Evolutionary conservation across 2,113 vertebrate species (phyloP).

Genomic region (Microcebus lehilahytsara): DNA sequence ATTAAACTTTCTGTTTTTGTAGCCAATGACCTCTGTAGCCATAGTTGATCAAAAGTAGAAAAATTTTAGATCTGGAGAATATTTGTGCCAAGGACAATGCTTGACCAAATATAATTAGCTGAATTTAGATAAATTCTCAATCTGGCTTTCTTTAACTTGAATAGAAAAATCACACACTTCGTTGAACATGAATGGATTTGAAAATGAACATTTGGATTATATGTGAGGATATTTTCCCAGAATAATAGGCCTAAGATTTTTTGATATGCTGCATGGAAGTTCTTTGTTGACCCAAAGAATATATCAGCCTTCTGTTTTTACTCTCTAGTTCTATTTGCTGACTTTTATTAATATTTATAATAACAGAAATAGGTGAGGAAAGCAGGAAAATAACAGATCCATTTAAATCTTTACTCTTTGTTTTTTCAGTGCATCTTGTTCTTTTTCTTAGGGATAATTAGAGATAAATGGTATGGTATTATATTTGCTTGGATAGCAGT

Average conservation of each 20-base stretch:
- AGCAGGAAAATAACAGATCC: slow-evolving; percentile 70
- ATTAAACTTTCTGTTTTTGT: slow-evolving; percentile 77
- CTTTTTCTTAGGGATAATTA: slow-evolving; percentile 71
- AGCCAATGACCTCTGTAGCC: slow-evolving; percentile 63
- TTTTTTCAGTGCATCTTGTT: slow-evolving; percentile 73
- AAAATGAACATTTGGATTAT: slow-evolving; percentile 80
- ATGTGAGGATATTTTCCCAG: slow-evolving; percentile 69
- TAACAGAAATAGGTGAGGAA: slow-evolving; percentile 77
- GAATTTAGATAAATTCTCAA: slow-evolving; percentile 83
- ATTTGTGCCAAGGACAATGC: slow-evolving; percentile 79
- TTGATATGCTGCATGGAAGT: slow-evolving; percentile 70
- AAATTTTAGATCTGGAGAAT: slow-evolving; percentile 75
- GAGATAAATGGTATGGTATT: slow-evolving; percentile 73
- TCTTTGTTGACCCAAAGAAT: slow-evolving; percentile 74
- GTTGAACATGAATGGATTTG: slow-evolving; percentile 73
- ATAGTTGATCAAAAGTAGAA: slow-evolving; percentile 79
- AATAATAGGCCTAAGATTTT: slow-evolving; percentile 79
- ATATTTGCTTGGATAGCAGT: slow-evolving; percentile 77
- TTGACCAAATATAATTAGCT: slow-evolving; percentile 83
- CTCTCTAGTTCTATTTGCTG: slow-evolving; percentile 66
- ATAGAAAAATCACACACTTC: slow-evolving; percentile 83
- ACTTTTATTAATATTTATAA: slow-evolving; percentile 77
- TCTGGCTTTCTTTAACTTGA: slow-evolving; percentile 81
- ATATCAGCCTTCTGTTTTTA: slow-evolving; percentile 71
- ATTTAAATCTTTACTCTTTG: slow-evolving; percentile 71